Conservation (phyloP, 2,888 invertebrate genomes). For the Cerceris ruficornis region DNA sequence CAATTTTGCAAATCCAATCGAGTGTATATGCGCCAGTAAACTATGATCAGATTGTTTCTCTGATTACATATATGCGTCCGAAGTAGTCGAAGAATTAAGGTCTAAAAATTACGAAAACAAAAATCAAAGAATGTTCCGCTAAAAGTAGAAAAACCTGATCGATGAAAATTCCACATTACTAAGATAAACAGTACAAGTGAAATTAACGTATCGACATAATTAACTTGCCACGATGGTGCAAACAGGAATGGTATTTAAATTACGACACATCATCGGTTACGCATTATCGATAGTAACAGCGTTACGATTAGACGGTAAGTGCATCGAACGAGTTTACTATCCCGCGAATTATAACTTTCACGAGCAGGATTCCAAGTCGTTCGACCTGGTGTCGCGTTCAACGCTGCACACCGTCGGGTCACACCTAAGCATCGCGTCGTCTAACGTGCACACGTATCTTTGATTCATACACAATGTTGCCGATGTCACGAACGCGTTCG, state of each 20-base stretch:
- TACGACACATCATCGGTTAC: neutral
- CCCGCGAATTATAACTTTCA: conserved; percentile 42
- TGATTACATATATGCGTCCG: too few relatives aligned
- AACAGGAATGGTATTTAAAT: neutral
- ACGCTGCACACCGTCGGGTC: conserved; percentile 33
- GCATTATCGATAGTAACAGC: conserved; percentile 24
- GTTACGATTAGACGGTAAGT: conserved; percentile 22
- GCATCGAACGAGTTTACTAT: conserved; percentile 34
- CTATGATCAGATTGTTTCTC: too few relatives aligned
- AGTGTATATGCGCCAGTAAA: too few relatives aligned
- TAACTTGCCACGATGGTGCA: neutral
- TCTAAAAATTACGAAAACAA: too few relatives aligned
- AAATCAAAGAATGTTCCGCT: too few relatives aligned
- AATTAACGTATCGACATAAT: neutral
- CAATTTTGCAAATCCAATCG: too few relatives aligned
- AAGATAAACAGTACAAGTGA: neutral
- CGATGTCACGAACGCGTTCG: conserved; percentile 62
- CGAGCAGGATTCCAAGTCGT: conserved; percentile 20
- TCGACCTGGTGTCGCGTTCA: conserved; percentile 20
- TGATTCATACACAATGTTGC: conserved; percentile 61
- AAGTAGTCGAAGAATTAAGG: too few relatives aligned
- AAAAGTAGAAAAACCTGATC: too few relatives aligned
- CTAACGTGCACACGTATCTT: conserved; percentile 46
- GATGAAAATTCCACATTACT: too few relatives aligned
- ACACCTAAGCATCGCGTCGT: conserved; percentile 43